Conservation (phyloP, 2,113 vertebrate genomes). For the Apteryx owenii region DNA sequence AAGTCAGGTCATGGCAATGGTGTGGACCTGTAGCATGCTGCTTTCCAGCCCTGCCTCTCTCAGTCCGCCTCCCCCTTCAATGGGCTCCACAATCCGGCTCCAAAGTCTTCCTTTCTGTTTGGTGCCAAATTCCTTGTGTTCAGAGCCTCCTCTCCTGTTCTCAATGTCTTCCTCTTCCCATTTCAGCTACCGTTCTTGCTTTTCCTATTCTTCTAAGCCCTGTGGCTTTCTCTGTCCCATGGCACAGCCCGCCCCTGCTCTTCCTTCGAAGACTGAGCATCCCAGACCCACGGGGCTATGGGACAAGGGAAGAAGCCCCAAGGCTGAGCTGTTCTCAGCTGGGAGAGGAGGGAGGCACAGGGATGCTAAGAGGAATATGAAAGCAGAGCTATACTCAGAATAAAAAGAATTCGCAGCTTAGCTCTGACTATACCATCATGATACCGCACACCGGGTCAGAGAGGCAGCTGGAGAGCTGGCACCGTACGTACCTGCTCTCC, state of each 20-base stretch:
- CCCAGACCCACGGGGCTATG: neutral
- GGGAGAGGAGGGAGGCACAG: neutral
- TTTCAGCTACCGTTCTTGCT: neutral
- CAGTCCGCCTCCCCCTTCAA: neutral
- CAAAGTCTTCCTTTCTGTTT: neutral
- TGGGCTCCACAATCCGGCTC: neutral
- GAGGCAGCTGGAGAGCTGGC: neutral
- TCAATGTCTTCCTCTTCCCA: neutral
- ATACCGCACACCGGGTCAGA: neutral
- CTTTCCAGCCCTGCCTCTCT: neutral
- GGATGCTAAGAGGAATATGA: neutral
- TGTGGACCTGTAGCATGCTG: neutral
- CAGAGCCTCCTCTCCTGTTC: neutral
- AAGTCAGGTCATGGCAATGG: neutral
- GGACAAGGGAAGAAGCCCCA: neutral
- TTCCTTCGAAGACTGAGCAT: neutral
- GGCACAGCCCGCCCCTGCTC: no score
- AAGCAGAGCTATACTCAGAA: neutral
- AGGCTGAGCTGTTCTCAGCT: neutral
- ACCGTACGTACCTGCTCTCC: fast-evolving
- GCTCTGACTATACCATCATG: neutral
- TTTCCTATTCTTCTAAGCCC: neutral
- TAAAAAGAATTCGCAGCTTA: neutral
- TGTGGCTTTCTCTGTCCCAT: neutral
- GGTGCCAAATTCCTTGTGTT: neutral